phyloP scores from a whole-genome alignment of 1,140 invertebrate genomes.

The Octopus sinensis region DNA sequence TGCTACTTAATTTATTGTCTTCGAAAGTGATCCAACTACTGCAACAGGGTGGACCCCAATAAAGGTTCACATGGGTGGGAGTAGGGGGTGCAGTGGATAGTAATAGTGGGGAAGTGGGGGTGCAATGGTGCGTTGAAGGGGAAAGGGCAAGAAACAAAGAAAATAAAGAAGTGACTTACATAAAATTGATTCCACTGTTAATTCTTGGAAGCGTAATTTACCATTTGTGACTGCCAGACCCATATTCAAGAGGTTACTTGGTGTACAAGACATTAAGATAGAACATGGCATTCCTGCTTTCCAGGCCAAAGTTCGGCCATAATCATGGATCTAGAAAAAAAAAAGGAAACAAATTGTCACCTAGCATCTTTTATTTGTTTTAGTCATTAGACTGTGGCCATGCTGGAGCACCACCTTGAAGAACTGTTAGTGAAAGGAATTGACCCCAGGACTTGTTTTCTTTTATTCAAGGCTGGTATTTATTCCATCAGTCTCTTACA shows the following conservation, averaged over 20 bases:
- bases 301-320: neutral
- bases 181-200: neutral
- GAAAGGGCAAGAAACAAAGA: too few species aligned
- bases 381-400: neutral
- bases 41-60: too few species aligned
- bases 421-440: neutral
- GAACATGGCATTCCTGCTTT: neutral
- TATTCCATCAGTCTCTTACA: neutral
- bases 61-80: too few species aligned
- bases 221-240: neutral
- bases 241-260: neutral
- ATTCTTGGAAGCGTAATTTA: neutral
- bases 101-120: too few species aligned
- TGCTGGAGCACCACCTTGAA: neutral
- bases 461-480: neutral
- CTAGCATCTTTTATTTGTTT: neutral
- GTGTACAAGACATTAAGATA: neutral
- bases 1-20: too few species aligned
- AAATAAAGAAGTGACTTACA: neutral
- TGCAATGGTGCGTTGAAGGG: too few species aligned
- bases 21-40: too few species aligned
- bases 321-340: conserved; percentile 1
- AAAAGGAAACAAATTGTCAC: neutral
- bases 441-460: neutral
- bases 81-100: too few species aligned